These are phyloP conservation scores for Meriones psammophilus DNA, from an alignment of 2,797 vertebrate genomes.

Conservation along the genomic window DNA sequence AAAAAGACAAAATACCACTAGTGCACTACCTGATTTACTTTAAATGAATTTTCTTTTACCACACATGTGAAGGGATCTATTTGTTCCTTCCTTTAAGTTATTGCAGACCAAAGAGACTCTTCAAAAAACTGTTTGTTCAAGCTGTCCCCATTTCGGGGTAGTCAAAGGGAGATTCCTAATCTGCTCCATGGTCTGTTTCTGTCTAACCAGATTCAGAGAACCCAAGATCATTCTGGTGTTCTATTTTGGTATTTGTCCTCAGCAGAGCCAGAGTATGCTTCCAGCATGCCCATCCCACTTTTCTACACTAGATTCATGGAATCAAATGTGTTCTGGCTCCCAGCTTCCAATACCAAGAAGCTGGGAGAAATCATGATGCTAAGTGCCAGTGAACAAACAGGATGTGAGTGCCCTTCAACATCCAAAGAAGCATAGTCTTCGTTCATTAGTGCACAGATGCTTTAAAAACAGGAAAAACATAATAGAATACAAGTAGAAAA, in stretches of 20 bases:
- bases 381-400: not conserved
- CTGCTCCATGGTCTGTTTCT: not conserved
- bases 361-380: not conserved
- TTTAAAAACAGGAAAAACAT: not conserved
- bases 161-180: conserved; percentile 25
- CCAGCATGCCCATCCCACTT: not conserved
- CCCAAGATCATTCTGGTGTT: not conserved
- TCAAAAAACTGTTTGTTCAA: not conserved
- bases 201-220: not conserved
- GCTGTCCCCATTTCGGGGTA: not conserved
- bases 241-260: not conserved
- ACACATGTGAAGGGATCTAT: not conserved
- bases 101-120: not conserved
- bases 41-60: not conserved
- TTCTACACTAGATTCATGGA: not conserved
- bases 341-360: not conserved
- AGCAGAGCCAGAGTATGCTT: not conserved
- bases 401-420: not conserved
- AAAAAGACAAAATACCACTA: not conserved
- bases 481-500: not conserved
- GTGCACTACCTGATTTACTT: not conserved
- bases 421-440: not conserved
- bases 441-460: not conserved
- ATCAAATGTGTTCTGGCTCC: not conserved
- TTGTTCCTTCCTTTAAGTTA: conserved; percentile 13